phyloP scores from a whole-genome alignment of 2,888 invertebrate species.

The Tetragonula carbonaria region DNA sequence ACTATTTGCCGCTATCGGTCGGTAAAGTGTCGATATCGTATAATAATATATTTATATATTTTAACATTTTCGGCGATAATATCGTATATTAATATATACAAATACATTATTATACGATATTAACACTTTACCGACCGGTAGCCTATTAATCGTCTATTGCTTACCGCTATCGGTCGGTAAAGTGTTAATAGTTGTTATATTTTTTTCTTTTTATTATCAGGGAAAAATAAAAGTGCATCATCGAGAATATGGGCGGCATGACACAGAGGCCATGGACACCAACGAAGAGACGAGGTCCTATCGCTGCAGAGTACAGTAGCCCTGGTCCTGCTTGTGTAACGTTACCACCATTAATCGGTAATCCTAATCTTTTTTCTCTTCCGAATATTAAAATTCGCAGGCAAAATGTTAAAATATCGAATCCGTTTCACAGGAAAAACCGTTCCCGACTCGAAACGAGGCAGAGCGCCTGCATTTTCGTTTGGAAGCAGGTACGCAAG shows the following conservation, averaged over 20 bases:
- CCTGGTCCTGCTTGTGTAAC: constrained; percentile 95
- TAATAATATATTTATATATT: no score
- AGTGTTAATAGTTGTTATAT: no score
- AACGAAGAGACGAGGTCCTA: constrained; percentile 94
- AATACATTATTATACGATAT: no score
- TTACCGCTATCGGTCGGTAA: no score
- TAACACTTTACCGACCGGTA: no score
- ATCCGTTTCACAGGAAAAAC: constrained; percentile 87
- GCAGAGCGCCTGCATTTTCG: constrained; percentile 92
- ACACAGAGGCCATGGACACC: constrained; percentile 96
- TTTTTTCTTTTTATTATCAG: neutral
- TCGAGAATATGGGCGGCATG: constrained; percentile 87
- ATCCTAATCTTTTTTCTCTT: neutral
- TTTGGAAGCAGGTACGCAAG: constrained; percentile 87
- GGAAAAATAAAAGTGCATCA: constrained; percentile 16
- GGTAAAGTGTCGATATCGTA: no score
- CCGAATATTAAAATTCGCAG: neutral
- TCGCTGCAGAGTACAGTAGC: constrained; percentile 93
- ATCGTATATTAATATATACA: no score
- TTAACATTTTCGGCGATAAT: no score
- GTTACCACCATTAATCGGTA: constrained; percentile 93
- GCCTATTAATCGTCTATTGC: no score
- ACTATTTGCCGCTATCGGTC: no score
- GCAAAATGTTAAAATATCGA: neutral
- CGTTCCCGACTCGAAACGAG: constrained; percentile 90